Percentiles rank a stretch among this genome's conserved stretches.
Evolutionary conservation across 2,797 vertebrate species (phyloP).

Genomic region (Cheirogaleus major): DNA sequence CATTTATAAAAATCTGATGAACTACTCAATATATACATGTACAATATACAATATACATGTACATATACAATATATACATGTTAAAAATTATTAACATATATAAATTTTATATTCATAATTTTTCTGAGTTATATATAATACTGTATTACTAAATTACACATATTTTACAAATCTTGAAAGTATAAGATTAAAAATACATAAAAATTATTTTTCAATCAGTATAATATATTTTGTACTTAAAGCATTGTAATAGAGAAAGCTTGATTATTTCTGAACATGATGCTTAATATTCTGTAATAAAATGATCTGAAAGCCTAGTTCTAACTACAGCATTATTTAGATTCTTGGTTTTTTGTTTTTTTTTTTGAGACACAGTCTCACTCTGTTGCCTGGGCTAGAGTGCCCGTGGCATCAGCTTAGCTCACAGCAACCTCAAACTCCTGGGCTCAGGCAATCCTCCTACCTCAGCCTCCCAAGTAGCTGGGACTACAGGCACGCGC

Average conservation of each 20-base stretch:
- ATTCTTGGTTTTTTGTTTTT: neutral
- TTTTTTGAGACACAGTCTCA: too few species aligned
- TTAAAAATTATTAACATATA: neutral
- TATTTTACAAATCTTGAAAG: constrained; percentile 2
- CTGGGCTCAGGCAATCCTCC: too few species aligned
- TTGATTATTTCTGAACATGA: neutral
- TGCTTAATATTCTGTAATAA: neutral
- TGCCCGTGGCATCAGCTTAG: too few species aligned
- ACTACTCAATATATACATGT: neutral
- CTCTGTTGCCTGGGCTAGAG: too few species aligned
- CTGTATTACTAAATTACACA: neutral
- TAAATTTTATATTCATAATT: neutral
- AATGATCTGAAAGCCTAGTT: neutral
- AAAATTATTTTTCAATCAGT: neutral
- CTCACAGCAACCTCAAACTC: too few species aligned
- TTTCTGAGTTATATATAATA: neutral
- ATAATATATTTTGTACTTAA: neutral
- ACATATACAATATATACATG: neutral
- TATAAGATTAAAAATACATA: neutral
- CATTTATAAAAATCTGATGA: neutral
- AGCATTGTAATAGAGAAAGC: neutral
- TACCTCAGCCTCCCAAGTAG: too few species aligned
- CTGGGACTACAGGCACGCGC: too few species aligned
- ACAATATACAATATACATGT: neutral
- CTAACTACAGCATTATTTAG: neutral